Percentiles rank a stretch among this genome's conserved stretches.
Conservation (phyloP, 1,140 invertebrate genomes). For the Eciton burchellii region DNA sequence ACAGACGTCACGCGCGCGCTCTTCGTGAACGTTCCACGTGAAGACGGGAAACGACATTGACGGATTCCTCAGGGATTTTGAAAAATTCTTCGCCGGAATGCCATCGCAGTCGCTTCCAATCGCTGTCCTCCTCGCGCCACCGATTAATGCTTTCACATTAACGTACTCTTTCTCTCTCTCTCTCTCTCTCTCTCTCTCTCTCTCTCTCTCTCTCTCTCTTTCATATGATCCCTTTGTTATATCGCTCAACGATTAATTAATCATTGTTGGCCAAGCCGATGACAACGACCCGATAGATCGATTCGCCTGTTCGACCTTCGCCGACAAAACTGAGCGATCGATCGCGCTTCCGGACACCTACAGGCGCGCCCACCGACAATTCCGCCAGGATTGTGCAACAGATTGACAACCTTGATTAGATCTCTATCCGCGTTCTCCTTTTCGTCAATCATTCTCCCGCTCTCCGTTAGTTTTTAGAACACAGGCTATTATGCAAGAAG, state of each 20-base stretch:
- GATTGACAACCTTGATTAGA: constrained; percentile 26
- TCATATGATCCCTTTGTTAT: background rate
- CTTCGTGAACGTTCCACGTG: constrained; percentile 54
- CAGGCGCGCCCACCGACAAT: constrained; percentile 43
- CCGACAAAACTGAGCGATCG: constrained; percentile 48
- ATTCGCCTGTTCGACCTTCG: constrained; percentile 58
- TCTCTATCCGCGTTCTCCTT: constrained; percentile 17
- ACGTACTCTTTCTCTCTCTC: background rate
- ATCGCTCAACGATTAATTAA: constrained; percentile 43
- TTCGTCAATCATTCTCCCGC: constrained; percentile 3
- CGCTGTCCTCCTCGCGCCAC: background rate
- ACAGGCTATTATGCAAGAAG: too few species aligned
- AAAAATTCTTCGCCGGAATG: constrained; percentile 5
- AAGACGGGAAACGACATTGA: constrained; percentile 33
- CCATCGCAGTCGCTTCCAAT: background rate
- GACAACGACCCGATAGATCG: constrained; percentile 6
- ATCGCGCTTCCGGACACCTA: constrained; percentile 55
- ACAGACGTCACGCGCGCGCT: constrained; percentile 40
- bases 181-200: too few species aligned
- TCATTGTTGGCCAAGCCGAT: background rate
- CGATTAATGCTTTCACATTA: background rate
- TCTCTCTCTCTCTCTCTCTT: background rate
- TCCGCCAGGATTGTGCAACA: constrained; percentile 54
- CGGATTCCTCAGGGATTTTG: constrained; percentile 6
- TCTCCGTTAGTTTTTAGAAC: constrained; percentile 1